Evolutionary conservation across 2,797 vertebrate genomes (phyloP), one percentile per base, ranked within the genome.

Genomic region (Bradypodion pumilum): DNA sequence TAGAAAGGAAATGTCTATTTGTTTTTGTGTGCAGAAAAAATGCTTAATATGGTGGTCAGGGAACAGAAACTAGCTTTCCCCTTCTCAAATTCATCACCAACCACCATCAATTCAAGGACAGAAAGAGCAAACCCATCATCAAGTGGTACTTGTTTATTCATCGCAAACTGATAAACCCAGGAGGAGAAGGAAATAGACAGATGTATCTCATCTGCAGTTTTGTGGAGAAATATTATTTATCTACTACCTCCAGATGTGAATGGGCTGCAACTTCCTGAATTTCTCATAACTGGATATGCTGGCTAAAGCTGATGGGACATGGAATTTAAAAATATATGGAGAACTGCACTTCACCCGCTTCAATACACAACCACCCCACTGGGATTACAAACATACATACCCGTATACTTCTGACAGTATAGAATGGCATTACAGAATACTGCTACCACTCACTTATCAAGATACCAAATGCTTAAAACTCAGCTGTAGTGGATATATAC

Each of bases 41-140:
- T 63, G 32, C n/a, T 72, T 79, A 74, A 44, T 63, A 75, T 72
- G 70, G 2, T 9, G 66, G 37, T 0, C 19, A 4, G 3, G 0
- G 90, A 69, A 46, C 69, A 83, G 29, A 56, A 56, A 29, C 40
- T 7, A 29, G 6, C 2, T 16, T 35, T 16, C n/a, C 23, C 27
- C n/a, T 3, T 44, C 9, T 76, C 35, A 70, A 81, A 87, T 78
- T 74, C n/a, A 60, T 40, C 65, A 25, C 56, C 19, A 66, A 69
- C 23, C 25, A 69, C 40, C 49, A 70, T 59, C 19, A 65, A 68
- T 85, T 87, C 74, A 8, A 59, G 27, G 46, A 49, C 40, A 3
- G 66, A 89, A 84, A 89, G 56, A 40, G 37, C 72, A 88, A 85
- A 63, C 59, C 16, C 23, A 3, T 40, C 5, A 23, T 52, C 21